These are phyloP conservation scores for Ptychoptera contaminata DNA, from an alignment of 2,888 invertebrate species.

Conservation along the genomic window DNA sequence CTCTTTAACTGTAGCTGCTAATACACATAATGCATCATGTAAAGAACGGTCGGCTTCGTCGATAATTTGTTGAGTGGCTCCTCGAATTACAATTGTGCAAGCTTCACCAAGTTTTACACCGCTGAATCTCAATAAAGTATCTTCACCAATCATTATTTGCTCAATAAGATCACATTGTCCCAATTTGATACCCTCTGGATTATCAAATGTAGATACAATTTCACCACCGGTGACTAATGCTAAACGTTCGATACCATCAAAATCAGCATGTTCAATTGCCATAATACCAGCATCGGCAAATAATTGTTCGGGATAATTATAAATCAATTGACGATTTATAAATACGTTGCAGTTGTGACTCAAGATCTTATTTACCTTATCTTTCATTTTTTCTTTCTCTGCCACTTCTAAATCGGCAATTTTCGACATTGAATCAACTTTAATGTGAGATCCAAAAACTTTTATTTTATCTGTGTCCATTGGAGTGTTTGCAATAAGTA, in stretches of 20 bases:
- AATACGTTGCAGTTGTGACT: slow-evolving; percentile 94
- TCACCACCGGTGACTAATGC: slow-evolving; percentile 96
- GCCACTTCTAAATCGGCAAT: slow-evolving; percentile 95
- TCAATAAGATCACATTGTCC: slow-evolving; percentile 93
- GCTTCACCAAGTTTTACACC: slow-evolving; percentile 93
- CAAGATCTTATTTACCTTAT: slow-evolving; percentile 93
- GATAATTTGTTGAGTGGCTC: slow-evolving; percentile 94
- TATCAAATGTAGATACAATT: slow-evolving; percentile 96
- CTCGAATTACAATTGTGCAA: slow-evolving; percentile 91
- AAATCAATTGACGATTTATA: slow-evolving; percentile 96
- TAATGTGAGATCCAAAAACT: slow-evolving; percentile 91
- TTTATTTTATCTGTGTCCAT: slow-evolving; percentile 99
- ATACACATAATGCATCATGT: slow-evolving; percentile 95
- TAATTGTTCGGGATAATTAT: slow-evolving; percentile 98
- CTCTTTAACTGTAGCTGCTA: slow-evolving; percentile 89
- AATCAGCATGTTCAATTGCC: slow-evolving; percentile 99
- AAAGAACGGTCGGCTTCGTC: slow-evolving; percentile 97
- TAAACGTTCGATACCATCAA: slow-evolving; percentile 95
- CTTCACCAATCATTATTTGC: slow-evolving; percentile 98
- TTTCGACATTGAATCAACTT: slow-evolving; percentile 83
- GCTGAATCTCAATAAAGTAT: slow-evolving; percentile 82
- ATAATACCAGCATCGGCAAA: slow-evolving; percentile 97
- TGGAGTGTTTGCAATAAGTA: slow-evolving; percentile 96
- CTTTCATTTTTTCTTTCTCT: slow-evolving; percentile 99
- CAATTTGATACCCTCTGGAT: slow-evolving; percentile 78